Conservation (phyloP, 1,140 invertebrate species). For the Diorhabda elongata region DNA sequence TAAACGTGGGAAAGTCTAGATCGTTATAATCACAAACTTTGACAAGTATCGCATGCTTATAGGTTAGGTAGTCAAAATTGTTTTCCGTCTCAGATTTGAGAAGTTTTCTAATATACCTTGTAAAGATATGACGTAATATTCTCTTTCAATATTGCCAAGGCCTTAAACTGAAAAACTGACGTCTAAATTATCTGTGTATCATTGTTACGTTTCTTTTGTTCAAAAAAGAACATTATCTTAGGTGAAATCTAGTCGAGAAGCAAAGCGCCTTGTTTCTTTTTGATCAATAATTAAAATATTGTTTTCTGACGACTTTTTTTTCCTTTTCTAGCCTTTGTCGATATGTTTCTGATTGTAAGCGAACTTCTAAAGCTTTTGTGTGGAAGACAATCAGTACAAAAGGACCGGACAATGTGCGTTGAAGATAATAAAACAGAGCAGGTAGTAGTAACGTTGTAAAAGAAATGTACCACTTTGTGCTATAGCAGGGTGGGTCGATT, state of each 20-base stretch:
- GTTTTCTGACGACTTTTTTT: background rate
- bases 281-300: constrained; percentile 3
- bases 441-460: background rate
- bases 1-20: no score
- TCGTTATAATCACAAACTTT: no score
- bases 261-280: background rate
- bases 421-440: background rate
- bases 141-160: background rate
- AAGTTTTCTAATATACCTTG: no score
- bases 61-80: no score
- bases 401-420: background rate
- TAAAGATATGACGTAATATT: no score
- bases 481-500: no score
- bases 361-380: constrained; percentile 2
- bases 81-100: no score
- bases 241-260: background rate
- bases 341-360: background rate
- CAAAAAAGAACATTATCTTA: background rate
- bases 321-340: background rate
- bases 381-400: background rate
- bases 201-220: constrained; percentile 2
- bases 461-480: no score
- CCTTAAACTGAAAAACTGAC: background rate
- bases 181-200: background rate
- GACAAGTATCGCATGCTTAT: no score